These are phyloP conservation scores for Champsocephalus gunnari DNA, from an alignment of 2,797 vertebrate species.

Conservation along the genomic window DNA sequence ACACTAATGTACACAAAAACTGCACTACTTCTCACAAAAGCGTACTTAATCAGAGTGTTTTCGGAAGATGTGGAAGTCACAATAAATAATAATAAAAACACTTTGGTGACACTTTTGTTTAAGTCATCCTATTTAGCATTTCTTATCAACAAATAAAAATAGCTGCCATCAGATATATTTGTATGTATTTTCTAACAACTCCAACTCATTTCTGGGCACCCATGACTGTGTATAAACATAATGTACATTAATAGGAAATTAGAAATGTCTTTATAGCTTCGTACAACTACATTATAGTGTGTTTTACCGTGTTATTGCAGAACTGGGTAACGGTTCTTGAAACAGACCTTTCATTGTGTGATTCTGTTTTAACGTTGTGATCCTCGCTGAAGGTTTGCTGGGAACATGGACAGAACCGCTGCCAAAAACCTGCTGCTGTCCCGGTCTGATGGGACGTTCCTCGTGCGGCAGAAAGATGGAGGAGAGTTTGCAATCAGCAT, in stretches of 20 bases:
- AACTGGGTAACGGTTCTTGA: not conserved
- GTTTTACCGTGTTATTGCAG: not conserved
- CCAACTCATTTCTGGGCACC: not conserved
- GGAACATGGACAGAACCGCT: conserved; percentile 89
- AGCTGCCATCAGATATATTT: not conserved
- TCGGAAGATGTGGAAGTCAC: too few relatives aligned
- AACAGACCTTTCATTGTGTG: not conserved
- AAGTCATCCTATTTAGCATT: not conserved
- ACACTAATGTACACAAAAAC: not conserved
- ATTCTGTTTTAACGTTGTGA: not conserved
- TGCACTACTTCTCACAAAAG: not conserved
- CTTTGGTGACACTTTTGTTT: not conserved
- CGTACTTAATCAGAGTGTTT: too few relatives aligned
- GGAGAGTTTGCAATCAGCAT: conserved; percentile 95
- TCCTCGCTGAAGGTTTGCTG: conserved; percentile 84
- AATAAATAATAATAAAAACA: too few relatives aligned
- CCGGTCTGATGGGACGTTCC: conserved; percentile 91
- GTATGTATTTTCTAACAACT: not conserved
- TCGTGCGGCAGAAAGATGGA: conserved; percentile 92
- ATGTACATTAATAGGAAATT: not conserved
- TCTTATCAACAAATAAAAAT: not conserved
- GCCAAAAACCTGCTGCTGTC: conserved; percentile 86
- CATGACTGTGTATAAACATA: not conserved
- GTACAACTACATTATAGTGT: not conserved
- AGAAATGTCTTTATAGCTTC: not conserved